Evolutionary conservation across 2,888 invertebrate species (phyloP).

Genomic region (Neelides folsomi): DNA sequence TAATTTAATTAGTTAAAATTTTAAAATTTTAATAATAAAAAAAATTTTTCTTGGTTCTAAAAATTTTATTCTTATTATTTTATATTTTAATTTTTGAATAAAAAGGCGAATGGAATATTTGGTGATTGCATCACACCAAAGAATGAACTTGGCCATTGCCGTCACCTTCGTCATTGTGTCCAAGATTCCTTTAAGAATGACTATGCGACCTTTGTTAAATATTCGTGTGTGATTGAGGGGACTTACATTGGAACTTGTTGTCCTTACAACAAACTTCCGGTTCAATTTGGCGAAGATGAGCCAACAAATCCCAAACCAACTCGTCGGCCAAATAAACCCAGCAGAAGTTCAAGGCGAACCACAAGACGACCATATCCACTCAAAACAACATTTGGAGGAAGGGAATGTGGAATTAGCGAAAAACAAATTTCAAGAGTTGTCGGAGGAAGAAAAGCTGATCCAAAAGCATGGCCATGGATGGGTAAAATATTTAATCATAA

Average conservation of each 20-base stretch:
- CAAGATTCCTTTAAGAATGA: conserved; percentile 48
- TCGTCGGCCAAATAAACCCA: background rate
- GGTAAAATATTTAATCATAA: too few species aligned
- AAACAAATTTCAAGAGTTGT: conserved; percentile 45
- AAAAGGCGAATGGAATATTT: conserved; percentile 48
- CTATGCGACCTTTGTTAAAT: conserved; percentile 49
- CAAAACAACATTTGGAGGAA: conserved; percentile 9
- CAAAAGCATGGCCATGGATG: conserved; percentile 70
- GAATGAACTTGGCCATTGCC: conserved; percentile 53
- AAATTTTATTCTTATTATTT: too few species aligned
- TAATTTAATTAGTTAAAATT: too few species aligned
- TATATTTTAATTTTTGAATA: conserved; percentile 6
- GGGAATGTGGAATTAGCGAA: conserved; percentile 48
- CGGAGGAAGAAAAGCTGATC: conserved; percentile 51
- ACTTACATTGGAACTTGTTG: conserved; percentile 62
- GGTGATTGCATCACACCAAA: conserved; percentile 47
- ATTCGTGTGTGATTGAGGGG: conserved; percentile 55
- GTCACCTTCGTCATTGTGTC: conserved; percentile 48
- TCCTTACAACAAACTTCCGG: conserved; percentile 39
- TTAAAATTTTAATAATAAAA: too few species aligned
- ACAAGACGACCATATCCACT: conserved; percentile 3
- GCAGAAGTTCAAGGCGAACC: conserved; percentile 6
- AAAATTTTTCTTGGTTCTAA: too few species aligned
- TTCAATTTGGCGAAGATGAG: conserved; percentile 3
- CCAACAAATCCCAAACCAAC: conserved; percentile 39